Evolutionary conservation across 2,797 vertebrate species (phyloP).

Genomic region (Siniperca undulata): DNA sequence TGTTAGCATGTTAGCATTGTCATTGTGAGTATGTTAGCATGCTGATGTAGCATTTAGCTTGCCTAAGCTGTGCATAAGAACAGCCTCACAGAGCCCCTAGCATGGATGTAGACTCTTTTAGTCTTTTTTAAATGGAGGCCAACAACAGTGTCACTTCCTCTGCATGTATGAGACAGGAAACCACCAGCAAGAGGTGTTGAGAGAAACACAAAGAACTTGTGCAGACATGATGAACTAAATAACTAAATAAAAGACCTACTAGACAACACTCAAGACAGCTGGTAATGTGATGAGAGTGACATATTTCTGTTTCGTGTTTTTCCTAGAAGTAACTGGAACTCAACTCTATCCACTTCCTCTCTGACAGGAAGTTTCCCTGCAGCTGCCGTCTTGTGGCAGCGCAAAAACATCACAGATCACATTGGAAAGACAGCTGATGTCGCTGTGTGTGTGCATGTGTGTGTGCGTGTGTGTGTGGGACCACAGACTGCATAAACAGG

Average conservation of each 20-base stretch:
- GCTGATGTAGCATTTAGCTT: background rate
- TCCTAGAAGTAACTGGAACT: constrained; percentile 42
- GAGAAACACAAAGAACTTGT: background rate
- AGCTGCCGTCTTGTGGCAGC: background rate
- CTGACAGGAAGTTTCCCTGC: constrained; percentile 47
- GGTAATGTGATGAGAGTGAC: background rate
- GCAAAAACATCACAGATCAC: constrained; percentile 10
- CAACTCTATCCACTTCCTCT: constrained; percentile 26
- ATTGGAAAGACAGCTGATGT: constrained; percentile 36
- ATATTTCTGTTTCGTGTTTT: constrained; percentile 13
- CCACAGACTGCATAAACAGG: constrained; percentile 44
- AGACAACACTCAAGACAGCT: background rate
- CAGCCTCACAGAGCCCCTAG: too few species aligned
- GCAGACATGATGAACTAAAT: too few species aligned
- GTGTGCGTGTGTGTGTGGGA: background rate
- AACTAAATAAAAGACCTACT: background rate
- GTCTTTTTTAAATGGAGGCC: background rate
- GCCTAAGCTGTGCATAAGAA: background rate
- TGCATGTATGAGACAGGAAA: constrained; percentile 5
- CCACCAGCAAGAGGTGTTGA: background rate
- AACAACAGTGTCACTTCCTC: background rate
- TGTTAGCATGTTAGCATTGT: background rate
- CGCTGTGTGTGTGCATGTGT: background rate
- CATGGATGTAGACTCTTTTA: background rate
- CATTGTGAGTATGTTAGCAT: background rate